These are phyloP conservation scores for Zeuzera pyrina DNA, from an alignment of 2,888 invertebrate genomes.

Conservation along the genomic window DNA sequence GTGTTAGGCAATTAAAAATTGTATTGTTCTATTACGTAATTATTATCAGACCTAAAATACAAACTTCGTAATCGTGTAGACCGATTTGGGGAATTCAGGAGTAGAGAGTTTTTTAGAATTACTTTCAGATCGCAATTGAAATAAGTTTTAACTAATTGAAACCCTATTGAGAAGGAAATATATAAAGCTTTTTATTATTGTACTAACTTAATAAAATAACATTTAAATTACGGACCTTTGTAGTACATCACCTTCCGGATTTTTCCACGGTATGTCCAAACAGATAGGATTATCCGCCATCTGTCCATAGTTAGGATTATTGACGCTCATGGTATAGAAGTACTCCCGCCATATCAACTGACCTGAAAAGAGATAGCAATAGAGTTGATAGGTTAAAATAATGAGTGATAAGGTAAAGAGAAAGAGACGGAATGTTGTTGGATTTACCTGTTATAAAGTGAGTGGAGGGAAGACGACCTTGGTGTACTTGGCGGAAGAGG, in stretches of 20 bases:
- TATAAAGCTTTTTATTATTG: too few relatives aligned
- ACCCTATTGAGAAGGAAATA: too few relatives aligned
- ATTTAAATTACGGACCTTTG: constrained; percentile 36
- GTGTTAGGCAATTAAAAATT: too few relatives aligned
- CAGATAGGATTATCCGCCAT: constrained; percentile 82
- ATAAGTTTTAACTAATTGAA: too few relatives aligned
- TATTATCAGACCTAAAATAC: too few relatives aligned
- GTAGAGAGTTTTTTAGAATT: too few relatives aligned
- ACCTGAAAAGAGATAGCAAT: constrained; percentile 43
- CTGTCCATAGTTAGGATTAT: constrained; percentile 78
- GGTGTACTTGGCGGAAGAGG: constrained; percentile 73
- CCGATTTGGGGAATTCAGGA: too few relatives aligned
- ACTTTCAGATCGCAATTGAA: too few relatives aligned
- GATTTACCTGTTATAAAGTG: constrained; percentile 54
- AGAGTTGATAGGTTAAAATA: neutral
- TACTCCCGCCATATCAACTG: constrained; percentile 85
- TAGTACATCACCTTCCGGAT: constrained; percentile 61
- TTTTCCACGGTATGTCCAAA: constrained; percentile 79
- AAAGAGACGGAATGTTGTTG: neutral
- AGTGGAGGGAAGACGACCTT: constrained; percentile 41
- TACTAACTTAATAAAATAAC: too few relatives aligned
- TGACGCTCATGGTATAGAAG: constrained; percentile 84
- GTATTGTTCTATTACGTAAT: too few relatives aligned
- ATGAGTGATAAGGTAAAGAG: neutral
- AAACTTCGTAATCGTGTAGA: too few relatives aligned